Evolutionary conservation across 2,797 vertebrate species (phyloP).

Genomic region (Protonibea diacanthus): DNA sequence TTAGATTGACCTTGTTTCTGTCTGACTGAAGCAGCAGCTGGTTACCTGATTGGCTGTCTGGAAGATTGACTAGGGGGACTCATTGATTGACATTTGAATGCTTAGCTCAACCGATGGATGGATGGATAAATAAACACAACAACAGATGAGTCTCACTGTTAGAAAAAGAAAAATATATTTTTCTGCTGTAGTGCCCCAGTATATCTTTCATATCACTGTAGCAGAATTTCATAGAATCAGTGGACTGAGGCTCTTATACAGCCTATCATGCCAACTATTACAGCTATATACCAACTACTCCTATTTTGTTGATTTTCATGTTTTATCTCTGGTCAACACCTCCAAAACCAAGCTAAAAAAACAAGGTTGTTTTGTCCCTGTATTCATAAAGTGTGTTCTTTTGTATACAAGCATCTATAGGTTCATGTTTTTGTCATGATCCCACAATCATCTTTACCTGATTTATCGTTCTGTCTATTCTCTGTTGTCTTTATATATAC

Average conservation of each 20-base stretch:
- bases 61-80: constrained; percentile 33
- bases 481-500: background rate
- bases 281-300: background rate
- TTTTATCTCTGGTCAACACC: background rate
- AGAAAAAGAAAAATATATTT: background rate
- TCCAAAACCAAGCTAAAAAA: no score
- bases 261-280: no score
- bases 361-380: no score
- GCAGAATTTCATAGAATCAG: no score
- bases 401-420: no score
- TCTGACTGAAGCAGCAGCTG: constrained; percentile 46
- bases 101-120: constrained; percentile 32
- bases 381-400: no score
- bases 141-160: background rate
- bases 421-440: no score
- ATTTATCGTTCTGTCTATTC: no score
- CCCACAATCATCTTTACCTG: no score
- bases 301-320: background rate
- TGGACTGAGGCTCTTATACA: background rate
- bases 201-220: no score
- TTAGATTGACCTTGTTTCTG: constrained; percentile 48
- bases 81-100: constrained; percentile 47
- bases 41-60: constrained; percentile 53
- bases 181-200: background rate
- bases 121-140: constrained; percentile 33